Evolutionary conservation across 2,113 vertebrate species (phyloP).

Genomic region (Hyperopisus bebe): DNA sequence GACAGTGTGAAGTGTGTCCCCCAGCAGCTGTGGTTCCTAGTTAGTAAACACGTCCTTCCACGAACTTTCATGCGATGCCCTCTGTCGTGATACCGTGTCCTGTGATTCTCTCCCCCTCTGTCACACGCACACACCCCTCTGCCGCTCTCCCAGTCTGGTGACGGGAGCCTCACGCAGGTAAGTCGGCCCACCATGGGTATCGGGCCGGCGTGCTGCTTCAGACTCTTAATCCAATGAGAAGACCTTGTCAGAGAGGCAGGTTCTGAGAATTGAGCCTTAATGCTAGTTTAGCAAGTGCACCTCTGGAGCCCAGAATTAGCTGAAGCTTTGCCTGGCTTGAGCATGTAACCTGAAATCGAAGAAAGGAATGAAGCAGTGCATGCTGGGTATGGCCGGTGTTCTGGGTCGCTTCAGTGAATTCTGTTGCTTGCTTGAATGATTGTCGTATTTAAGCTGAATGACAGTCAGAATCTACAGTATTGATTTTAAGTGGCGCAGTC

Average conservation of each 20-base stretch:
- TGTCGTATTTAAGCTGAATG: not conserved
- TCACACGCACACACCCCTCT: conserved; percentile 45
- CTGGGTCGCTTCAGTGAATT: not conserved
- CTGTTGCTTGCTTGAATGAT: not conserved
- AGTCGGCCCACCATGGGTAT: conserved; percentile 40
- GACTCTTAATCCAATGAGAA: not conserved
- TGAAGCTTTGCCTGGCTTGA: not conserved
- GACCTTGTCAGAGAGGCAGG: not conserved
- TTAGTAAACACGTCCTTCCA: not conserved
- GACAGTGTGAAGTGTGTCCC: not conserved
- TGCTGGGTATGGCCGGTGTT: not conserved
- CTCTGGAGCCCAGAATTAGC: not conserved
- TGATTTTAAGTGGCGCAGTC: not conserved
- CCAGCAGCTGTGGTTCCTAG: not conserved
- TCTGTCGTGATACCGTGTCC: conserved; percentile 28
- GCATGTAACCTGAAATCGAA: not conserved
- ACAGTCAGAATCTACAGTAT: not conserved
- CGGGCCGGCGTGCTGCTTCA: not conserved
- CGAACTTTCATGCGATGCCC: not conserved
- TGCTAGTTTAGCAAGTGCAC: not conserved
- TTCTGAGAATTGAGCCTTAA: not conserved
- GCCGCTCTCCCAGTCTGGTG: conserved; percentile 52
- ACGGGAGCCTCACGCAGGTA: conserved; percentile 53
- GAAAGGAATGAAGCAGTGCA: not conserved
- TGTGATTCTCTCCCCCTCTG: conserved; percentile 45